Evolutionary conservation across 2,888 invertebrate species (phyloP).

Genomic region (Cheilosia vernalis): DNA sequence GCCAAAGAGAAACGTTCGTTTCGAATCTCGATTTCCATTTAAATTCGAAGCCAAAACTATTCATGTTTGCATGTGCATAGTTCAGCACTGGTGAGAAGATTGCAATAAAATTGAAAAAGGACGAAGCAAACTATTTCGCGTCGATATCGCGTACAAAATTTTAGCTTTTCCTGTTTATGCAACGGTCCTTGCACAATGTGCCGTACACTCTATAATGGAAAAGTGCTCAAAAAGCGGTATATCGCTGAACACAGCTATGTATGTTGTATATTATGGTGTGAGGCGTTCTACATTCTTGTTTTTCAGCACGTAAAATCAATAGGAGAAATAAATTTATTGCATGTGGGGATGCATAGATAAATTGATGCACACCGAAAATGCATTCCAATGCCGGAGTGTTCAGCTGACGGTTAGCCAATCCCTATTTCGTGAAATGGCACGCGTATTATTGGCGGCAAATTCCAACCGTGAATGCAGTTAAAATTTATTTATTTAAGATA

Average conservation of each 20-base stretch:
- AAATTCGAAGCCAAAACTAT: constrained; percentile 24
- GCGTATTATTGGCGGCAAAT: too few species aligned
- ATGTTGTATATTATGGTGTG: too few species aligned
- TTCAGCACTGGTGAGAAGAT: constrained; percentile 16
- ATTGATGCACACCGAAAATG: constrained; percentile 8
- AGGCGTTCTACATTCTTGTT: not conserved
- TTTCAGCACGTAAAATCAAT: constrained; percentile 26
- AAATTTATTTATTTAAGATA: too few species aligned
- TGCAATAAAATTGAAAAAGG: constrained; percentile 39
- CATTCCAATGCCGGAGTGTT: constrained; percentile 7
- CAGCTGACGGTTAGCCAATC: not conserved
- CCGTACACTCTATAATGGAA: constrained; percentile 4
- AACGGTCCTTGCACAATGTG: constrained; percentile 16
- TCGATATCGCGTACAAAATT: constrained; percentile 20
- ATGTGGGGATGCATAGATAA: constrained; percentile 15
- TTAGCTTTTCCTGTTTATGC: constrained; percentile 25
- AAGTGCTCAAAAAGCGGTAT: constrained; percentile 8
- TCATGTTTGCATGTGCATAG: constrained; percentile 18
- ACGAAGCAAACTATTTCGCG: constrained; percentile 13
- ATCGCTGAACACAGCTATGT: not conserved
- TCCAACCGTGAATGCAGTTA: too few species aligned
- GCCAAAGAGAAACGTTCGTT: not conserved
- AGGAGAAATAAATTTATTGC: constrained; percentile 31
- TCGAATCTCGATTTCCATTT: constrained; percentile 38
- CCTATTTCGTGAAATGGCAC: too few species aligned